A percentile compares a stretch with the other conserved stretches of the same genome.
Conservation (phyloP, 1,140 invertebrate species). For the honey bee (Apis mellifera) region DNA sequence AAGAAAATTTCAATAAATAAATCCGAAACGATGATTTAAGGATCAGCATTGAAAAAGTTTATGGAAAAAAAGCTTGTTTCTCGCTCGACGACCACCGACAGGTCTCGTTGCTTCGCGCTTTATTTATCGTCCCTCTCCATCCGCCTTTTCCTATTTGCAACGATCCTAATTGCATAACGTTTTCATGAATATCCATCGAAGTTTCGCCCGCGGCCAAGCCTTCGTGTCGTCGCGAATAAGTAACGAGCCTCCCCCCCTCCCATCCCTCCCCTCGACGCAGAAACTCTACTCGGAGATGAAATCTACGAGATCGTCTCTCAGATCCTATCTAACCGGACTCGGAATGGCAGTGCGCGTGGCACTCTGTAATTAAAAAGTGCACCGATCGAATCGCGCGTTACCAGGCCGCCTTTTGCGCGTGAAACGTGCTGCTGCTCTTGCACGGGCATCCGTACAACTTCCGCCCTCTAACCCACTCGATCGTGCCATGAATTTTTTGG, state of each 20-base stretch:
- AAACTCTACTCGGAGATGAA: conserved; percentile 15
- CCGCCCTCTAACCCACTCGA: background rate
- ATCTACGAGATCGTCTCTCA: conserved; percentile 7
- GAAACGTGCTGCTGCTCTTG: background rate
- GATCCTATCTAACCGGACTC: conserved; percentile 7
- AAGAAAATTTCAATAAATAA: no score
- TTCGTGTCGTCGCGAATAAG: conserved; percentile 11
- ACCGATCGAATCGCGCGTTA: conserved; percentile 7
- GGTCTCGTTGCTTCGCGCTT: background rate
- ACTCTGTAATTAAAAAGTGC: conserved; percentile 38
- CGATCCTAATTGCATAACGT: conserved; percentile 14
- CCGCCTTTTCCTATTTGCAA: background rate
- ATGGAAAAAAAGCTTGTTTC: background rate
- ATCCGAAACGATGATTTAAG: no score
- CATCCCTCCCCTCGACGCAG: background rate
- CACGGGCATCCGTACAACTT: conserved; percentile 36
- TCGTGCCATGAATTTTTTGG: background rate
- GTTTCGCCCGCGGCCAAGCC: conserved; percentile 24
- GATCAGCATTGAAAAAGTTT: background rate
- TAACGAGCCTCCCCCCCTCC: background rate
- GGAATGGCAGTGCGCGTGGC: conserved; percentile 11
- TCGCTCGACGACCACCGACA: background rate
- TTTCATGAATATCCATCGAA: conserved; percentile 29
- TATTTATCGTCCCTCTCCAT: conserved; percentile 23
- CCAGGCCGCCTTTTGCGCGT: background rate